phyloP scores from a whole-genome alignment of 1,140 invertebrate genomes.

The Drosophila melanica region DNA sequence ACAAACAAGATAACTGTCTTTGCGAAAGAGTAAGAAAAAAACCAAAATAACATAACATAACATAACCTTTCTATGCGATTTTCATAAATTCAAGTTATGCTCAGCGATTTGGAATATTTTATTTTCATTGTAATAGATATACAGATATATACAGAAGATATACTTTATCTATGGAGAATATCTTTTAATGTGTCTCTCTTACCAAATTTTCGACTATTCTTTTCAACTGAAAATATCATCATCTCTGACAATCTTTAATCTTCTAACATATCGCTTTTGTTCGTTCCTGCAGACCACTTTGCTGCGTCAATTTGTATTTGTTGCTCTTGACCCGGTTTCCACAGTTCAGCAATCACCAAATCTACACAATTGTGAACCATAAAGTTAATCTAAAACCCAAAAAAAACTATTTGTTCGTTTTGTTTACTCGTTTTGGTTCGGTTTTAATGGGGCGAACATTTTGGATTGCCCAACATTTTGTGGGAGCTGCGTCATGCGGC shows the following conservation, averaged over 20 bases:
- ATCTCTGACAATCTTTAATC: not conserved
- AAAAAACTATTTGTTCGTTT: slow-evolving; percentile 21
- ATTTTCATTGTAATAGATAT: too few species aligned
- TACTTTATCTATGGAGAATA: too few species aligned
- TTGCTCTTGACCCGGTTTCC: slow-evolving; percentile 46
- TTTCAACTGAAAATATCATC: too few species aligned
- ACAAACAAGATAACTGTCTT: too few species aligned
- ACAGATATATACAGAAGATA: too few species aligned
- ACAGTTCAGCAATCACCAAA: slow-evolving; percentile 43
- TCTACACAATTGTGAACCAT: slow-evolving; percentile 27
- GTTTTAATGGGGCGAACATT: slow-evolving; percentile 47
- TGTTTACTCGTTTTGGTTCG: slow-evolving; percentile 39
- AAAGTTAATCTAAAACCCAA: slow-evolving; percentile 21
- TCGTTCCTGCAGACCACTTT: not conserved
- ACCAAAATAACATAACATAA: too few species aligned
- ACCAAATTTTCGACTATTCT: too few species aligned
- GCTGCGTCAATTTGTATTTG: slow-evolving; percentile 1
- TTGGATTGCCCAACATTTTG: slow-evolving; percentile 31
- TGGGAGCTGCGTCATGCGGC: slow-evolving; percentile 29
- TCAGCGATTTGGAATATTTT: too few species aligned
- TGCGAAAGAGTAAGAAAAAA: too few species aligned
- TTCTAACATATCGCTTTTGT: not conserved
- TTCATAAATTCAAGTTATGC: too few species aligned
- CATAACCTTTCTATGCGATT: too few species aligned
- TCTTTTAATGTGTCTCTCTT: too few species aligned